Base-by-base conservation (phyloP, 2,888 invertebrate species). In the Zygogramma bicolorata region DNA sequence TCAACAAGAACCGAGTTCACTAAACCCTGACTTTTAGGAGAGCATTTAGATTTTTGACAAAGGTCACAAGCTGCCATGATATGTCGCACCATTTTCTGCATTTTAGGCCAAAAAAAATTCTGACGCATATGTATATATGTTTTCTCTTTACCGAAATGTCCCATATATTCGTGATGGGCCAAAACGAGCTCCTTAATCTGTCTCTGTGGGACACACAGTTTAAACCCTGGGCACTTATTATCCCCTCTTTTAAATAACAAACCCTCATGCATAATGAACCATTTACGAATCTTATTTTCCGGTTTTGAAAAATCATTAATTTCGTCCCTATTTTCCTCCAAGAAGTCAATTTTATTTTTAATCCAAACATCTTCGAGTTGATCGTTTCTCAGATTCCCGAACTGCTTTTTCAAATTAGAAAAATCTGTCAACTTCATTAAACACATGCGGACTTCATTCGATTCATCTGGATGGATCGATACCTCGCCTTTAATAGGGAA, bases 111-210 rank as follows among this genome's bases (percentile, higher is more conserved):
- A n/a, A n/a, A n/a, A n/a, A n/a, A n/a, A n/a, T n/a, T n/a, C n/a
- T n/a, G n/a, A n/a, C 38, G 34, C 58, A 70, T 70, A 15, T 70
- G 25, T 1, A 42, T 18, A 42, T 57, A 58, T 2, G 63, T 70
- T 65, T 58, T 70, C 10, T 27, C 29, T 22, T 57, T 42, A 6
- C 65, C 59, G 15, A 59, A 65, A 59, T 63, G 69, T 7, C 59
- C 69, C 8, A 58, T 31, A 10, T n/a, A 31, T 4, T 10, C 25
- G n/a, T 70, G 63, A 34, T 63, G 63, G 5, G 29, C 18, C 31
- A 8, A 22, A 5, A 69, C 15, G 1, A 65, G n/a, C 2, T 57
- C 42, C n/a, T 2, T 8, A 10, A 5, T 10, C 27, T 70, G 63
- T 31, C 13, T 42, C 7, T 42, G 13, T 13, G 69, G 69, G 7